These are phyloP conservation scores for Hippopotamus amphibius DNA, from an alignment of 2,113 vertebrate genomes.

Conservation along the genomic window DNA sequence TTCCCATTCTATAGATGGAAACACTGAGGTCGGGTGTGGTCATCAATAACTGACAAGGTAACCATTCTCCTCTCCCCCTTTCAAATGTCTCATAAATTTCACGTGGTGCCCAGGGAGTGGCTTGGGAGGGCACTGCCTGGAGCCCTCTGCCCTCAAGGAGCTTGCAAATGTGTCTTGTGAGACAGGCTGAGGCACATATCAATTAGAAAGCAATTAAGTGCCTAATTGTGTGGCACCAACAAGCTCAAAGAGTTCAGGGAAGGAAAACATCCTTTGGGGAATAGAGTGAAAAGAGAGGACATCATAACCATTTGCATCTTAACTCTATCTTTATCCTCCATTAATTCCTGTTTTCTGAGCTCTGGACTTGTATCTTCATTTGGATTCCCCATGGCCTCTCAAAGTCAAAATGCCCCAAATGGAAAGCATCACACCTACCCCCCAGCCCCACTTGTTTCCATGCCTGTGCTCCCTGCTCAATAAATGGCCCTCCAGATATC, in stretches of 20 bases:
- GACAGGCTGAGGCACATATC: slow-evolving; percentile 66
- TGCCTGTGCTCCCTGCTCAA: background rate
- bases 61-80: background rate
- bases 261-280: slow-evolving; percentile 57
- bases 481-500: background rate
- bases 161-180: slow-evolving; percentile 58
- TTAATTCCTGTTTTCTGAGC: background rate
- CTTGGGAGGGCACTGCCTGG: background rate
- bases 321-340: background rate
- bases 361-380: background rate
- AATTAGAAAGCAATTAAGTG: slow-evolving; percentile 81
- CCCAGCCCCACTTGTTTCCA: too few species aligned
- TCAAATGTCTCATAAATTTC: background rate
- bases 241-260: slow-evolving; percentile 66
- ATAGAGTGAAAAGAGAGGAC: background rate
- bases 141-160: slow-evolving; percentile 64
- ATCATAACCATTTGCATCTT: background rate
- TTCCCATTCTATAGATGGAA: slow-evolving; percentile 32
- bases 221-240: slow-evolving; percentile 80
- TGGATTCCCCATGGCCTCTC: background rate
- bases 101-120: background rate
- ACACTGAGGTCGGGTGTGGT: background rate
- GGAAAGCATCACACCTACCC: background rate
- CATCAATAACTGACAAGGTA: background rate
- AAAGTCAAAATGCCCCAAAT: background rate